Evolutionary conservation across 2,797 vertebrate species (phyloP).

Genomic region (Acipenser transmontanus): DNA sequence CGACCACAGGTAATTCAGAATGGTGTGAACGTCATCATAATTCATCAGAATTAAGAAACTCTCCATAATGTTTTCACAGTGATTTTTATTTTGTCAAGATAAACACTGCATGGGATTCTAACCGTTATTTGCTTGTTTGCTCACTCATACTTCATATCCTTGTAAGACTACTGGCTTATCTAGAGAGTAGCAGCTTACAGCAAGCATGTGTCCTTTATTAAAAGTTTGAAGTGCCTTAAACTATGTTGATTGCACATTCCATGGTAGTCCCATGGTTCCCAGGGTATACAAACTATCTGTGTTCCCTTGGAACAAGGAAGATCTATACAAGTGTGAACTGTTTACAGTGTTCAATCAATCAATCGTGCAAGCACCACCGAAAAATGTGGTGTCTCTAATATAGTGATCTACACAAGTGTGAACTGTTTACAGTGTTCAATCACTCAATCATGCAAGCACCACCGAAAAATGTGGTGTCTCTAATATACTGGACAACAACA

Average conservation of each 20-base stretch:
- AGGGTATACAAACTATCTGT: no score
- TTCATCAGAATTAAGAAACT: background rate
- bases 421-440: background rate
- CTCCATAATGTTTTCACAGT: background rate
- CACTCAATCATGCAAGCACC: background rate
- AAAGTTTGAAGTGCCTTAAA: background rate
- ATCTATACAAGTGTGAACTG: background rate
- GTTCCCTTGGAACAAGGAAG: background rate
- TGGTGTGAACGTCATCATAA: background rate
- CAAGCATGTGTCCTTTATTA: background rate
- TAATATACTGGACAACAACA: background rate
- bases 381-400: no score
- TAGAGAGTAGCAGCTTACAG: background rate
- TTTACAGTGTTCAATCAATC: background rate
- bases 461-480: no score
- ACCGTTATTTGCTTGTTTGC: background rate
- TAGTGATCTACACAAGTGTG: background rate
- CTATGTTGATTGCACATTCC: background rate
- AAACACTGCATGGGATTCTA: background rate
- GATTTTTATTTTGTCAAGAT: conserved; percentile 8
- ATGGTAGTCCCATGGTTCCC: no score
- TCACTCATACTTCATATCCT: background rate
- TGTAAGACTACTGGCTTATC: background rate
- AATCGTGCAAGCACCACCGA: background rate
- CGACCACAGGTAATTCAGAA: background rate